Evolutionary conservation across 1,140 invertebrate species (phyloP), one percentile per base, ranked within the genome.

Genomic region (Sweltsa coloradensis): DNA sequence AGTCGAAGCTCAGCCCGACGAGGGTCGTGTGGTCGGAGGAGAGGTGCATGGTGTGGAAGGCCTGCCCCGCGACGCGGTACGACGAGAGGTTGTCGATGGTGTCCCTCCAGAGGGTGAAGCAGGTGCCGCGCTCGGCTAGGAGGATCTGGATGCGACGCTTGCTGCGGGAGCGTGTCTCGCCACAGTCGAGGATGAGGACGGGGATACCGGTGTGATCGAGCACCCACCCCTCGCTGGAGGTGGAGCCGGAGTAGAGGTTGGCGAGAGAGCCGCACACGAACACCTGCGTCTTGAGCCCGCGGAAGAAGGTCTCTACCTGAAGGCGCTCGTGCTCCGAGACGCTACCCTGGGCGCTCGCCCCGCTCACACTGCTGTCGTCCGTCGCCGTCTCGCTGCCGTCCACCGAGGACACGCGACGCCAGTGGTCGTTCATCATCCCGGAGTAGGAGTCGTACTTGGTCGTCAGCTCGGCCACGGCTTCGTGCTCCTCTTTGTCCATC

Each of bases 51-150:
- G 85, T 88, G 62, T 91, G 86, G 53, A 89, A 90, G 19, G 78
- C 78, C 13, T 70, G 68, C 1, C 79, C 74, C 11, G 75, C 74
- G 3, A 78, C 68, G 55, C 67, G 61, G 52, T 76, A 79, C 34
- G 65, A 66, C 13, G 65, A 70, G 29, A 75, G 57, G 55, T 75
- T 72, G 52, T 77, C 85, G 51, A 91, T 83, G n/a, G 77, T 77
- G 61, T 91, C 87, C 44, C 73, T 72, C 87, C 87, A 91, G n/a
- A 91, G 63, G 22, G 81, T 78, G 60, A 91, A 89, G 37, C 85
- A 85, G 2, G 85, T 85, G 2, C 86, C 86, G 39, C 83, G 73
- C 64, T 91, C 88, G 1, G 86, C 85, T 14, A 91, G 58, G 2
- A 86, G 69, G 19, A 91, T 75, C 48, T 83, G 79, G 4, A 91